phyloP scores from a whole-genome alignment of 2,797 vertebrate genomes.

The Podarcis siculus region DNA sequence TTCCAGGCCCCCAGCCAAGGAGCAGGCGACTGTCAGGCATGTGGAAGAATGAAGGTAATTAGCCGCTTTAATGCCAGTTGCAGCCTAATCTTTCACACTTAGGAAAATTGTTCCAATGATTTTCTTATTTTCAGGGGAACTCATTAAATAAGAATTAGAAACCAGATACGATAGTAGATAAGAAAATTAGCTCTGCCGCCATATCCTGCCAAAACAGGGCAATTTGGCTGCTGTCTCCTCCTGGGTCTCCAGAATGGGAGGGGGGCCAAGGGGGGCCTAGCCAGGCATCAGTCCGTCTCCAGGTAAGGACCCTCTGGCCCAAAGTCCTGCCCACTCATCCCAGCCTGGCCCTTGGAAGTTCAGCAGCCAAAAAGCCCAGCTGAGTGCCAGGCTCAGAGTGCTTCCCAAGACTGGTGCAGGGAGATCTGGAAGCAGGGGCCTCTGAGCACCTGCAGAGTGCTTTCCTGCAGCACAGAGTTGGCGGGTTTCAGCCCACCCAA shows the following conservation, averaged over 20 bases:
- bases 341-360: too few species aligned
- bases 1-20: background rate
- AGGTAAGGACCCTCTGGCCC: background rate
- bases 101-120: slow-evolving; percentile 75
- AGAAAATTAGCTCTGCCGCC: slow-evolving; percentile 62
- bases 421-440: background rate
- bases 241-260: fast-evolving
- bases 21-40: slow-evolving; percentile 50
- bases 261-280: background rate
- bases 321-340: background rate
- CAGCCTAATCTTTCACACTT: slow-evolving; percentile 77
- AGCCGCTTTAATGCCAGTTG: slow-evolving; percentile 72
- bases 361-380: background rate
- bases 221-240: background rate
- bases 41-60: slow-evolving; percentile 68
- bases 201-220: slow-evolving; percentile 51
- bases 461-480: background rate
- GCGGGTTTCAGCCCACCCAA: background rate
- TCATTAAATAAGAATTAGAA: slow-evolving; percentile 78
- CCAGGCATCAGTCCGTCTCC: too few species aligned
- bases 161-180: slow-evolving; percentile 68
- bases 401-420: too few species aligned
- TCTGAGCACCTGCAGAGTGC: background rate
- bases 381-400: background rate
- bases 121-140: slow-evolving; percentile 77